Evolutionary conservation across 1,140 invertebrate species (phyloP).

Genomic region (Thalassaphorura encarpata): DNA sequence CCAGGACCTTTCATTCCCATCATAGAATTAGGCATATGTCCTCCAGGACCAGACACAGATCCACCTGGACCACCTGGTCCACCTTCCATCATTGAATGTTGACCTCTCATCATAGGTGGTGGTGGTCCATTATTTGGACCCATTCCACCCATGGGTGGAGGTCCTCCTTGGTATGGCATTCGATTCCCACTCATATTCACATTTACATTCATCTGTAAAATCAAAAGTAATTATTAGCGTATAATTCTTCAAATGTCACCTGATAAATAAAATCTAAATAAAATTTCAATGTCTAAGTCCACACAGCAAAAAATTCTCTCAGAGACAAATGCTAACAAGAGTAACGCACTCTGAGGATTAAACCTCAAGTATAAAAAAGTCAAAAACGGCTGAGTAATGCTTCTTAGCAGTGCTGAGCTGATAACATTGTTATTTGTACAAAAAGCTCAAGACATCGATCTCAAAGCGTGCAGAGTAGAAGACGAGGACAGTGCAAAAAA

Average conservation of each 20-base stretch:
- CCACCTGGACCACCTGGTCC: slow-evolving; percentile 32
- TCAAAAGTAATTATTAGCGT: too few relatives aligned
- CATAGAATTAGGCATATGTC: slow-evolving; percentile 35
- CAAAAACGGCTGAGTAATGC: background rate
- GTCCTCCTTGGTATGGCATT: slow-evolving; percentile 36
- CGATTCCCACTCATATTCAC: slow-evolving; percentile 38
- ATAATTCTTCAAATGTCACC: too few relatives aligned
- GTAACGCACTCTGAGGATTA: background rate
- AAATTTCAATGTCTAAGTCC: too few relatives aligned
- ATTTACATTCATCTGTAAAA: slow-evolving; percentile 36
- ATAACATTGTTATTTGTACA: background rate
- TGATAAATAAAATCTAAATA: too few relatives aligned
- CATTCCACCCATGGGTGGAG: slow-evolving; percentile 36
- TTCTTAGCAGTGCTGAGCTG: background rate
- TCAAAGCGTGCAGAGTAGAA: too few relatives aligned
- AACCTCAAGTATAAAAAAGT: background rate
- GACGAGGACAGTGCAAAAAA: too few relatives aligned
- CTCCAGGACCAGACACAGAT: slow-evolving; percentile 10
- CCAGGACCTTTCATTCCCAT: slow-evolving; percentile 12
- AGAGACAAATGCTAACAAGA: background rate
- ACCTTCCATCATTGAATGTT: slow-evolving; percentile 35
- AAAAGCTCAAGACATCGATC: too few relatives aligned
- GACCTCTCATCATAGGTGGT: too few relatives aligned
- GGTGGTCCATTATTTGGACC: slow-evolving; percentile 29
- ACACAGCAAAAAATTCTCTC: background rate